A percentile compares a stretch with the other conserved stretches of the same genome.
These are phyloP conservation scores for Asobara japonica DNA, from an alignment of 1,140 invertebrate genomes.

Conservation along the genomic window DNA sequence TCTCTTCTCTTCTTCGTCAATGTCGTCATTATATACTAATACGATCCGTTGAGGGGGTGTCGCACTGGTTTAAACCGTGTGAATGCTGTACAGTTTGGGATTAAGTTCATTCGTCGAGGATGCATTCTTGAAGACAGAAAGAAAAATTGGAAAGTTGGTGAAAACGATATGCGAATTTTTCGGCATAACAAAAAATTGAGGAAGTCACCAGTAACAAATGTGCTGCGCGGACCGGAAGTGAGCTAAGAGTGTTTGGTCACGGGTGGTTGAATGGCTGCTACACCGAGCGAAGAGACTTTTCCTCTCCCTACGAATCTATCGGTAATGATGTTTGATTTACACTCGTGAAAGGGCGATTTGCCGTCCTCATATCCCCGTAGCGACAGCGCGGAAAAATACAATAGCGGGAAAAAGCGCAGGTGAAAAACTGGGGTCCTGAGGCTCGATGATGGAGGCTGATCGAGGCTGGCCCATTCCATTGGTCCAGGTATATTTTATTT, in stretches of 20 bases:
- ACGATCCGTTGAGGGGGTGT: too few species aligned
- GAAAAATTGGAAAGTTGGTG: not conserved
- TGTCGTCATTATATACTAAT: too few species aligned
- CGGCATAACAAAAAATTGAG: not conserved
- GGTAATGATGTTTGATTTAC: slow-evolving; percentile 34
- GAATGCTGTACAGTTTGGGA: too few species aligned
- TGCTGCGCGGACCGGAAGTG: slow-evolving; percentile 21
- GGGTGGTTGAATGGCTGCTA: slow-evolving; percentile 26
- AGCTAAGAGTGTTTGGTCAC: slow-evolving; percentile 28
- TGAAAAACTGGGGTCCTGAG: too few species aligned
- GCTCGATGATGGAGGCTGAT: too few species aligned
- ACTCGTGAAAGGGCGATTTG: slow-evolving; percentile 14
- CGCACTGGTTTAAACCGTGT: too few species aligned
- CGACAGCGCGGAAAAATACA: not conserved
- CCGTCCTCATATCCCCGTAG: not conserved
- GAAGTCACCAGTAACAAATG: not conserved
- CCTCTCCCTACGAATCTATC: slow-evolving; percentile 20
- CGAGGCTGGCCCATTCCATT: too few species aligned
- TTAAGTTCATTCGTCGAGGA: too few species aligned
- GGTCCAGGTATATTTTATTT: too few species aligned
- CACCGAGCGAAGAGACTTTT: slow-evolving; percentile 24
- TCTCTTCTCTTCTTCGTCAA: too few species aligned
- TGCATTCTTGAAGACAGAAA: not conserved
- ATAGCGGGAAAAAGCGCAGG: not conserved
- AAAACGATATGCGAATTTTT: not conserved